Percentiles rank a stretch among this genome's conserved stretches.
phyloP scores from a whole-genome alignment of 1,140 invertebrate species.

The Chionoecetes opilio region DNA sequence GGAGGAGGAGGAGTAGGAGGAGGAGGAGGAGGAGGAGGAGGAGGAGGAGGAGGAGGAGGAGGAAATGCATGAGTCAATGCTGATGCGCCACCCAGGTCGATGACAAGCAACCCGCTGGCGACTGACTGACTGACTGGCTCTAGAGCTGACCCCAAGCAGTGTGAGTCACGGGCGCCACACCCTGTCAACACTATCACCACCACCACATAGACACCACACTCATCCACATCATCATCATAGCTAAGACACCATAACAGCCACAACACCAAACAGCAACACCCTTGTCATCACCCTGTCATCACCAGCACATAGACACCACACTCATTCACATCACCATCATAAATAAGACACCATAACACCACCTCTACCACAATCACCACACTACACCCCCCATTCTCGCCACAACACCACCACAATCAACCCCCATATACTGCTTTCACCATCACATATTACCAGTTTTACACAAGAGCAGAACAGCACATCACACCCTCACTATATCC shows the following conservation, averaged over 20 bases:
- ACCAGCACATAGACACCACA: not conserved
- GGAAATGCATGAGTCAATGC: not conserved
- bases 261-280: not conserved
- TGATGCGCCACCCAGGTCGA: not conserved
- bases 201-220: too few species aligned
- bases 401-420: too few species aligned
- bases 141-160: not conserved
- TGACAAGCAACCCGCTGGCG: not conserved
- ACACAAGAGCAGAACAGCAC: too few species aligned
- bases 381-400: not conserved
- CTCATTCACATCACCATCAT: not conserved
- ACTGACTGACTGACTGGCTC: not conserved
- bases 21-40: not conserved
- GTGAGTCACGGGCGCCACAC: conserved; percentile 3
- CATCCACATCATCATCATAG: too few species aligned
- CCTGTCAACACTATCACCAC: not conserved
- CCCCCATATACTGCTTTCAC: too few species aligned
- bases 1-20: not conserved
- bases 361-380: not conserved
- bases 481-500: not conserved
- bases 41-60: not conserved
- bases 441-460: too few species aligned
- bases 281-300: not conserved
- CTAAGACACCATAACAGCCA: not conserved
- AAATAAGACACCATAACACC: not conserved